Conservation (phyloP, 2,113 vertebrate species). For the Oceanites oceanicus region DNA sequence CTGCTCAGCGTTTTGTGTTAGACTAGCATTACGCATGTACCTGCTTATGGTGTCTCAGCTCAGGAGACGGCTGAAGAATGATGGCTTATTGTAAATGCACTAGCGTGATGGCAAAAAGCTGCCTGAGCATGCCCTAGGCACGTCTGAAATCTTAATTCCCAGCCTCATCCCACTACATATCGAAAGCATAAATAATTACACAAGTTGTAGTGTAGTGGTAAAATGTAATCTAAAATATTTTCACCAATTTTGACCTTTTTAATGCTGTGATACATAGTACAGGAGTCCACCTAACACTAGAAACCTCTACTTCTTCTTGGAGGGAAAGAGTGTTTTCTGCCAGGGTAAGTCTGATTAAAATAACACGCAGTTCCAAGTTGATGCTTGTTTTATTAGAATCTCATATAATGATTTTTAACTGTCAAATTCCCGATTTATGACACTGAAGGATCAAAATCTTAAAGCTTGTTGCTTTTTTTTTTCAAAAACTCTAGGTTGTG, state of each 20-base stretch:
- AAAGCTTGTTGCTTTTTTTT: neutral
- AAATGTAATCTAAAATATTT: neutral
- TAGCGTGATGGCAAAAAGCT: neutral
- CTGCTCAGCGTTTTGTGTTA: too few relatives aligned
- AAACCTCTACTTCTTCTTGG: neutral
- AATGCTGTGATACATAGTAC: neutral
- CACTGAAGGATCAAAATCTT: neutral
- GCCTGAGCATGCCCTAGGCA: neutral
- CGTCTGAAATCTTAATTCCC: neutral
- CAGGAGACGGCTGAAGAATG: neutral
- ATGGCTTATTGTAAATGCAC: neutral
- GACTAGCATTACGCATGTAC: neutral
- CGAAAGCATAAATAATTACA: neutral
- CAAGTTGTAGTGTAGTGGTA: neutral
- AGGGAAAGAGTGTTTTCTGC: neutral
- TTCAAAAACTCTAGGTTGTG: neutral
- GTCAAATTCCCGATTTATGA: neutral
- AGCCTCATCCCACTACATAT: neutral
- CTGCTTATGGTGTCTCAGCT: neutral
- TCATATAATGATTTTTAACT: neutral
- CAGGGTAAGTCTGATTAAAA: neutral
- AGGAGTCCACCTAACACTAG: neutral
- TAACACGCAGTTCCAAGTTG: neutral
- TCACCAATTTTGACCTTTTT: neutral
- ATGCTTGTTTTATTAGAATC: neutral